Evolutionary conservation across 2,113 vertebrate genomes (phyloP), one percentile per base, ranked within the genome.

Genomic region (Tinamus guttatus): DNA sequence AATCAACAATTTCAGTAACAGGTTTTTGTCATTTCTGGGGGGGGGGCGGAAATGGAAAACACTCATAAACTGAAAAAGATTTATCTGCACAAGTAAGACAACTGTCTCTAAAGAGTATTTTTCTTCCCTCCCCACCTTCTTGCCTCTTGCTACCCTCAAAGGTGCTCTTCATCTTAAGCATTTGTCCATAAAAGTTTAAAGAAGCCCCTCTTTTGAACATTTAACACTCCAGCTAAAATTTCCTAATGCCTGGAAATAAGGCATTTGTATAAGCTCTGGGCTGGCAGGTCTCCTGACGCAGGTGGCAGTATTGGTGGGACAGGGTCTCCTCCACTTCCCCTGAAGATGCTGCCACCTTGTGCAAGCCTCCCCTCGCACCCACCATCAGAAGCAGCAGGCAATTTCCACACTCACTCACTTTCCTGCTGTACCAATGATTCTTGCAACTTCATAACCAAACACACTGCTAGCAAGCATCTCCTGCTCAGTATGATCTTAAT

Each of bases 341-440:
- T 34, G 62, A 32, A 1, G 14, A 36, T 21, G 65, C 51, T 59
- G 22, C 40, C 20, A 43, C 49, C 27, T 65, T 86, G 47, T 24
- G 76, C 80, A 86, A 92, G 60, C n/a, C 60, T 58, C 22, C 7
- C 22, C 41, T 78, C 34, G 47, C 8, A n/a, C 19, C 7, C 4
- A 1, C 51, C 0, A 2, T 12, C 40, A 30, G 60, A 85, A 84
- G n/a, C 0, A 1, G 7, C 30, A 16, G 9, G 2, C 3, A 1
- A 25, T 54, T 76, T 64, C 92, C 36, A 58, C 58, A 68, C 22
- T 34, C 1, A 2, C 15, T 54, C 34, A 49, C 45, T 11, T 54
- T 38, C n/a, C 24, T 27, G 27, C 34, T 34, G 49, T 3, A 43
- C 30, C 0, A 49, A 0, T 0, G 65, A 24, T 6, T 59, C 17